Conservation (phyloP, 2,888 invertebrate genomes). For the Rhodophaea formosa region DNA sequence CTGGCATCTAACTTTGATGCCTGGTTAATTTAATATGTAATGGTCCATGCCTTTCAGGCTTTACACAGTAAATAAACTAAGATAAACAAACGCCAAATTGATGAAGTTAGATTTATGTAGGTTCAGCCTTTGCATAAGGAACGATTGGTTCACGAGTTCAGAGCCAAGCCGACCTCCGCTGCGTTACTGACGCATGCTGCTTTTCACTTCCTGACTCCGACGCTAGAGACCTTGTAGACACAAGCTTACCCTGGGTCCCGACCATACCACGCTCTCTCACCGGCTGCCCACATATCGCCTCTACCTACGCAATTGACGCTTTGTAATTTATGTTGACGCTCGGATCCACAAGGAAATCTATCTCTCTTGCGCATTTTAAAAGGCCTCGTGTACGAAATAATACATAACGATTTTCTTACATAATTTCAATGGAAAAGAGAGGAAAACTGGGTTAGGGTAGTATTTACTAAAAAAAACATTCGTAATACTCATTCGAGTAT, state of each 20-base stretch:
- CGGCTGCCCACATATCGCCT: conserved; percentile 56
- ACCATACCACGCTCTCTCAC: conserved; percentile 53
- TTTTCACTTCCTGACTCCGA: conserved; percentile 32
- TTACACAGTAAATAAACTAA: neutral
- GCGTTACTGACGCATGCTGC: conserved; percentile 36
- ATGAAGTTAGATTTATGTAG: neutral
- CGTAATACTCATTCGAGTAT: neutral
- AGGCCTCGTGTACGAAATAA: conserved; percentile 4
- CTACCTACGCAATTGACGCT: conserved; percentile 44
- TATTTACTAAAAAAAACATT: neutral
- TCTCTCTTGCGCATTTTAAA: neutral
- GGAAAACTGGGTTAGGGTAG: neutral
- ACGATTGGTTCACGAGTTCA: conserved; percentile 3
- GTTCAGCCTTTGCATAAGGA: neutral
- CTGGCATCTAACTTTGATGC: neutral
- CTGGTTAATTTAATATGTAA: neutral
- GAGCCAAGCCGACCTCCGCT: conserved; percentile 22
- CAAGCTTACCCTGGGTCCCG: conserved; percentile 25
- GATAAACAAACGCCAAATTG: neutral
- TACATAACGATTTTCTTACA: neutral
- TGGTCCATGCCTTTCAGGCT: neutral
- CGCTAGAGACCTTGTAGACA: conserved; percentile 24
- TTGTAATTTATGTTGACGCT: conserved; percentile 47
- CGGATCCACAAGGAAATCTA: conserved; percentile 29
- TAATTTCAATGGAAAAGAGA: neutral